Evolutionary conservation across 2,888 invertebrate species (phyloP).

Genomic region (Acrobasis repandana): DNA sequence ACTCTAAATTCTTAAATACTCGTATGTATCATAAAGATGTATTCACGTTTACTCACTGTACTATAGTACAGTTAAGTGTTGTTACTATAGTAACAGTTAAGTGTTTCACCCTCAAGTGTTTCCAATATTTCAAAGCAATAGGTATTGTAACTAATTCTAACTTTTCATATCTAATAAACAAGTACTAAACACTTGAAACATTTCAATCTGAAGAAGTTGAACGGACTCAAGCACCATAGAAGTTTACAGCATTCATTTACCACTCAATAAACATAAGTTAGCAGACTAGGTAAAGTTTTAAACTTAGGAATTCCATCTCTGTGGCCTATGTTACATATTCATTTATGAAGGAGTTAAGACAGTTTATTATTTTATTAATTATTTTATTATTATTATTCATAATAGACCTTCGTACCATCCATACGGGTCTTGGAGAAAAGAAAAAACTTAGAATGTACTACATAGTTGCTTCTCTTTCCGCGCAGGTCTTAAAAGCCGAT

Average conservation of each 20-base stretch:
- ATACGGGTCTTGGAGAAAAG: no score
- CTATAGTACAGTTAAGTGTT: no score
- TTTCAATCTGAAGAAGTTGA: slow-evolving; percentile 41
- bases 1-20: no score
- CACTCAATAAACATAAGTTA: slow-evolving; percentile 28
- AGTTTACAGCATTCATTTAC: slow-evolving; percentile 45
- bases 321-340: neutral
- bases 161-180: slow-evolving; percentile 47
- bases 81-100: no score
- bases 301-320: neutral
- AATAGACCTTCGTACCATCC: no score
- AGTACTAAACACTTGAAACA: slow-evolving; percentile 42
- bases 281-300: neutral
- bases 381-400: no score
- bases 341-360: neutral
- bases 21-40: no score
- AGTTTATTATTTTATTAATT: no score
- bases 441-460: no score
- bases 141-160: slow-evolving; percentile 44
- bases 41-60: no score
- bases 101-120: neutral
- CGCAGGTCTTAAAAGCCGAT: no score
- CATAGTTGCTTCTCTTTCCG: no score
- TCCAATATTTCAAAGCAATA: neutral
- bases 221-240: slow-evolving; percentile 42